Percentiles rank a stretch among this genome's conserved stretches.
phyloP scores from a whole-genome alignment of 2,113 vertebrate genomes.

The Pagrus major region DNA sequence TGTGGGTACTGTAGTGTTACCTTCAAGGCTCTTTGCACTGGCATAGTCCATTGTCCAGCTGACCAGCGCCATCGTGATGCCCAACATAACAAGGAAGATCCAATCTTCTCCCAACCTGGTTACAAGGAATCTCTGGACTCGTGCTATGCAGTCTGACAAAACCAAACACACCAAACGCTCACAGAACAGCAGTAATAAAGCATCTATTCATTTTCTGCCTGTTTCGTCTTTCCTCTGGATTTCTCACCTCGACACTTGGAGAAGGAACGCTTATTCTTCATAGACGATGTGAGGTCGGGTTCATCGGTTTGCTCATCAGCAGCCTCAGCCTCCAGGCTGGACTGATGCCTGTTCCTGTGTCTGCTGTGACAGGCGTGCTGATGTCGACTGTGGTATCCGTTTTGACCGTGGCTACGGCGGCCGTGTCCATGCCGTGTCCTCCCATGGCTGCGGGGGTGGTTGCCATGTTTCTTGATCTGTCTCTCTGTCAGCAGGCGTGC shows the following conservation, averaged over 20 bases:
- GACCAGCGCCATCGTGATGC: slow-evolving; percentile 94
- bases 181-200: background rate
- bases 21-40: slow-evolving; percentile 93
- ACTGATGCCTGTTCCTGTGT: slow-evolving; percentile 44
- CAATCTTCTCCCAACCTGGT: slow-evolving; percentile 94
- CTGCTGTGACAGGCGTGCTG: slow-evolving; percentile 54
- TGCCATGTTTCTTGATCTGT: slow-evolving; percentile 79
- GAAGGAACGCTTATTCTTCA: slow-evolving; percentile 84
- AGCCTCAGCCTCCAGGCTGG: slow-evolving; percentile 46
- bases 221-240: background rate
- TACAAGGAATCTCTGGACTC: slow-evolving; percentile 86
- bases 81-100: slow-evolving; percentile 94
- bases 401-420: slow-evolving; percentile 39
- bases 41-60: slow-evolving; percentile 97
- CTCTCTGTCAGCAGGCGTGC: slow-evolving; percentile 82
- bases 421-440: slow-evolving; percentile 39
- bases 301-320: slow-evolving; percentile 19
- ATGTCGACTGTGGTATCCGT: slow-evolving; percentile 53
- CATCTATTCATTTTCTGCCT: rapidly evolving
- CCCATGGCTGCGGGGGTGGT: slow-evolving; percentile 35
- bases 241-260: slow-evolving; percentile 89
- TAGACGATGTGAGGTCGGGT: slow-evolving; percentile 40
- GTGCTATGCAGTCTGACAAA: slow-evolving; percentile 86
- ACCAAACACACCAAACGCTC: background rate
- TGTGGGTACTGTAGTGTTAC: slow-evolving; percentile 68